Base-by-base conservation (phyloP, 2,888 invertebrate species). In the Ctenicera cuprea region DNA sequence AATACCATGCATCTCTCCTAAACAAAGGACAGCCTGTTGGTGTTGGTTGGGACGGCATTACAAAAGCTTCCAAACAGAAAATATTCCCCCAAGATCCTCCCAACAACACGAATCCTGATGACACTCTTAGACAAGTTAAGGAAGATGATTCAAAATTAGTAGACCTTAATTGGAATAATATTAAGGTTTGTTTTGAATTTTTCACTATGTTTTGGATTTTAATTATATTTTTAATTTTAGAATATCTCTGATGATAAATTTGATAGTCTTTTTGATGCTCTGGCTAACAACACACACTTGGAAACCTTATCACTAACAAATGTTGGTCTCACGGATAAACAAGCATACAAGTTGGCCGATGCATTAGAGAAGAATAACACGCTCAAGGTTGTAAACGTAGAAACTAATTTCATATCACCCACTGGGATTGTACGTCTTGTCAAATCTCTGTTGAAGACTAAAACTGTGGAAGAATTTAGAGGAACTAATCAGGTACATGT, bases 101-200 rank as follows among this genome's bases (percentile, higher is more conserved):
- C 80, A 99, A 99, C 88, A 92, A 92, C 85, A 99, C 99, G 76
- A 96, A 99, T 87, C 94, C 97, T 38, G 98, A 98, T 76, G 95
- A 95, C 79, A 95, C 97, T 78, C 93, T 99, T 83, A 92, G 94
- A 87, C 93, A 94, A 87, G 93, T 99, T 78, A 92, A 94, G 84
- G 95, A 96, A 79, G 97, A 99, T 87, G 96, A 96, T 89, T 90
- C 92, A 83, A 92, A 92, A 85, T 89, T 97, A 84, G 93, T 93
- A 86, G 96, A 96, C 89, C 92, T 99, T 87, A 99, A 99, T 90
- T 96, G 98, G 91, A 99, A 99, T 90, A 99, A 99, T 89, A 99
- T 99, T 89, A 98, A 97, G 93, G 98, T 98, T 86, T 82, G 81
- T 76, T 69, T 41, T 14, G 1, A 38, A 11, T 12, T n/a, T n/a